phyloP scores from a whole-genome alignment of 1,140 invertebrate species.

The Macrobrachium rosenbergii region DNA sequence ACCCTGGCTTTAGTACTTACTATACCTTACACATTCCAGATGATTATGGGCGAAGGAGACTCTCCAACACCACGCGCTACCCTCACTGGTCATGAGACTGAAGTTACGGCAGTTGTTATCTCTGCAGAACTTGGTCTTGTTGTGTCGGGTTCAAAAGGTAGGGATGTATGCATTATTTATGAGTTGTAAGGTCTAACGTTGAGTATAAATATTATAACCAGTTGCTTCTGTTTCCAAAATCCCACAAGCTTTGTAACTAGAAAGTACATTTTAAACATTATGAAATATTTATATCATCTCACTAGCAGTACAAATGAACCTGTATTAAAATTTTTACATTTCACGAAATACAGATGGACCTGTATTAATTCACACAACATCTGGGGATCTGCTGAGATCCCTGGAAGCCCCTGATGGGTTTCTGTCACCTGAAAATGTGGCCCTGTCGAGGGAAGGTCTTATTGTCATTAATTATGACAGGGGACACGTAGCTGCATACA shows the following conservation, averaged over 20 bases:
- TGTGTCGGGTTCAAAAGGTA: constrained; percentile 91
- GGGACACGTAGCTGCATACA: constrained; percentile 92
- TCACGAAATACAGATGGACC: constrained; percentile 82
- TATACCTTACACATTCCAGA: constrained; percentile 32
- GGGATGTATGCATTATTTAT: constrained; percentile 67
- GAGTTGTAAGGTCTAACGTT: too few species aligned
- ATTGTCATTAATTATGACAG: constrained; percentile 94
- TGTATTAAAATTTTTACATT: constrained; percentile 31
- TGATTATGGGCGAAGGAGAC: constrained; percentile 93
- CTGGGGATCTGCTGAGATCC: constrained; percentile 95
- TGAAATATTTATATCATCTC: too few species aligned
- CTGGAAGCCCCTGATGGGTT: constrained; percentile 85
- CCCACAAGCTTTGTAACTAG: too few species aligned
- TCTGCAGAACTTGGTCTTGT: constrained; percentile 98
- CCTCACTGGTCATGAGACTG: constrained; percentile 95
- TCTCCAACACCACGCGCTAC: constrained; percentile 95
- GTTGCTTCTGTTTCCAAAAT: background rate
- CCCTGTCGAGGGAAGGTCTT: constrained; percentile 94
- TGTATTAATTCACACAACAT: constrained; percentile 97
- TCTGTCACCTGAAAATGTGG: constrained; percentile 89
- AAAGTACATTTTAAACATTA: too few species aligned
- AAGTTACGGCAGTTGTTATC: constrained; percentile 94
- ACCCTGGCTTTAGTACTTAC: background rate
- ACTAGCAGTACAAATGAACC: too few species aligned
- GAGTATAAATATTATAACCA: too few species aligned